Evolutionary conservation across 1,140 invertebrate genomes (phyloP).

Genomic region (Anadara kagoshimensis): DNA sequence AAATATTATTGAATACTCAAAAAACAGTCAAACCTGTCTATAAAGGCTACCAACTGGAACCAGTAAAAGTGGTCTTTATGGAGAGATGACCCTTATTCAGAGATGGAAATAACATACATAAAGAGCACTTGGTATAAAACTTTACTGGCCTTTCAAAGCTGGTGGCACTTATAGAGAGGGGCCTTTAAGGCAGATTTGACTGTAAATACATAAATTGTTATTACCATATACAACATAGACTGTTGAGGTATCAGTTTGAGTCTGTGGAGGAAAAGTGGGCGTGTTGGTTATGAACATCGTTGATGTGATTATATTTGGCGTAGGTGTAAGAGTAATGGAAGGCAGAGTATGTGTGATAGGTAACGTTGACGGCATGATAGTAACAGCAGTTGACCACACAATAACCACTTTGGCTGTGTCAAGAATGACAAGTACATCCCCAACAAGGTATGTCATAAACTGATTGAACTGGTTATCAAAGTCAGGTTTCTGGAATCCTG

Average conservation of each 20-base stretch:
- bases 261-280: constrained; percentile 1
- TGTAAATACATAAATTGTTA: no score
- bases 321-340: background rate
- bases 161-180: no score
- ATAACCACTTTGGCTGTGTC: constrained; percentile 24
- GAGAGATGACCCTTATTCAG: no score
- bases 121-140: no score
- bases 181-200: no score
- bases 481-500: constrained; percentile 21
- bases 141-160: no score
- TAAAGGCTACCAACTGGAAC: no score
- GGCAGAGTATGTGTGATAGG: background rate
- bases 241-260: constrained; percentile 24
- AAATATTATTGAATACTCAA: no score
- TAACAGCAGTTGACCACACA: constrained; percentile 32
- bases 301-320: constrained; percentile 17
- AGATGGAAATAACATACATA: no score
- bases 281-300: constrained; percentile 14
- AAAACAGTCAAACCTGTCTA: no score
- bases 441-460: constrained; percentile 34
- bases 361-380: constrained; percentile 30
- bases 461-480: constrained; percentile 13
- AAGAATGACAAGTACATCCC: constrained; percentile 36
- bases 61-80: no score
- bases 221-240: constrained; percentile 37